Evolutionary conservation across 2,888 invertebrate species (phyloP).

Genomic region (Mycalesis mineus): DNA sequence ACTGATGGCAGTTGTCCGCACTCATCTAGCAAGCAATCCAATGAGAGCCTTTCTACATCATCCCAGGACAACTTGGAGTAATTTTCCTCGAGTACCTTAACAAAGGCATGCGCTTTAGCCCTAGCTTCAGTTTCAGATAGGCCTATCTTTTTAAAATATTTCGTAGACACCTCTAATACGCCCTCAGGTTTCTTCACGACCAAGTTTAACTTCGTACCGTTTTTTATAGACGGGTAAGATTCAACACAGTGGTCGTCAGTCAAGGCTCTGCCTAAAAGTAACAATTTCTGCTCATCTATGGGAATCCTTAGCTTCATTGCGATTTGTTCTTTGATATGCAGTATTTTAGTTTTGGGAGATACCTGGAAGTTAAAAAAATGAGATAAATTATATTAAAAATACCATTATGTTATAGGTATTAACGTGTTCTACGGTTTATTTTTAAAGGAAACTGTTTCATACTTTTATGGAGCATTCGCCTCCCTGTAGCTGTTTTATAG

Average conservation of each 20-base stretch:
- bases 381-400: background rate
- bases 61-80: constrained; percentile 77
- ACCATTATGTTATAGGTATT: too few species aligned
- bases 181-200: constrained; percentile 83
- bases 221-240: constrained; percentile 84
- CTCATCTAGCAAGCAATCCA: constrained; percentile 27
- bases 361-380: constrained; percentile 56
- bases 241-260: constrained; percentile 83
- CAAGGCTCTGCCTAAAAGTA: constrained; percentile 84
- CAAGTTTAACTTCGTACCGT: constrained; percentile 85
- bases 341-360: constrained; percentile 77
- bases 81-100: constrained; percentile 74
- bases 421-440: too few species aligned
- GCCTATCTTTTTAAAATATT: constrained; percentile 79
- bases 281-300: constrained; percentile 82
- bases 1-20: constrained; percentile 26
- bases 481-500: constrained; percentile 85
- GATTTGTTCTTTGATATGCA: constrained; percentile 83
- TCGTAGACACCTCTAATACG: constrained; percentile 77
- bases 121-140: constrained; percentile 81
- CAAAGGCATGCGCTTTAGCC: constrained; percentile 76
- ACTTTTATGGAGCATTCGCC: constrained; percentile 83
- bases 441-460: constrained; percentile 29
- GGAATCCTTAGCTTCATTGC: constrained; percentile 82
- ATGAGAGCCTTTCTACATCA: constrained; percentile 71